Conservation (phyloP, 2,113 vertebrate species). For the Heptranchias perlo region DNA sequence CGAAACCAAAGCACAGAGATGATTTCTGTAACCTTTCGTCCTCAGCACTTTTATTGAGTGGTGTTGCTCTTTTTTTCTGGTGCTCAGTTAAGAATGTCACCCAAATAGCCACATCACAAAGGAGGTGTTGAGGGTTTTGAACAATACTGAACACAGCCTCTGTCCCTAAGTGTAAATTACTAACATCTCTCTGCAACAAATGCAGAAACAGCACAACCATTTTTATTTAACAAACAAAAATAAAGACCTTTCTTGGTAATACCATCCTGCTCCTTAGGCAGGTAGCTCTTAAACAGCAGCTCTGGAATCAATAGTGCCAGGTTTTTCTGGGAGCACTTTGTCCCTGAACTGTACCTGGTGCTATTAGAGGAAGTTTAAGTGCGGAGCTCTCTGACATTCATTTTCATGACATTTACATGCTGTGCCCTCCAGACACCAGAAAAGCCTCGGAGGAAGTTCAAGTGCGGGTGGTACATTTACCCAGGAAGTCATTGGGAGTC, state of each 20-base stretch:
- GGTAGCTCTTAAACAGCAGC: not conserved
- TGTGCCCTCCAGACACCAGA: not conserved
- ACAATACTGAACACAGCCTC: not conserved
- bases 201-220: not conserved
- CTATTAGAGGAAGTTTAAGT: too few species aligned
- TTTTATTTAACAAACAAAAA: not conserved
- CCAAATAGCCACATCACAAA: not conserved
- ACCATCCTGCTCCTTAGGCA: not conserved
- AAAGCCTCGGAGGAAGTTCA: not conserved
- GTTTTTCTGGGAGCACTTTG: not conserved
- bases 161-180: not conserved
- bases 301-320: not conserved
- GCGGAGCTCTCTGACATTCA: not conserved
- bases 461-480: not conserved
- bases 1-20: not conserved
- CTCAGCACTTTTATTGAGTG: not conserved
- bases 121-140: not conserved
- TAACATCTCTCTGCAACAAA: not conserved
- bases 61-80: not conserved
- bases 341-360: not conserved
- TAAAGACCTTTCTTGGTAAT: not conserved
- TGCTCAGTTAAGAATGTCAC: not conserved
- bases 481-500: not conserved
- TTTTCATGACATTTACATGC: not conserved
- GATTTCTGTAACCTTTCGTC: not conserved